These are phyloP conservation scores for Linurgus olivaceus DNA, from an alignment of 2,797 vertebrate genomes.

Conservation along the genomic window DNA sequence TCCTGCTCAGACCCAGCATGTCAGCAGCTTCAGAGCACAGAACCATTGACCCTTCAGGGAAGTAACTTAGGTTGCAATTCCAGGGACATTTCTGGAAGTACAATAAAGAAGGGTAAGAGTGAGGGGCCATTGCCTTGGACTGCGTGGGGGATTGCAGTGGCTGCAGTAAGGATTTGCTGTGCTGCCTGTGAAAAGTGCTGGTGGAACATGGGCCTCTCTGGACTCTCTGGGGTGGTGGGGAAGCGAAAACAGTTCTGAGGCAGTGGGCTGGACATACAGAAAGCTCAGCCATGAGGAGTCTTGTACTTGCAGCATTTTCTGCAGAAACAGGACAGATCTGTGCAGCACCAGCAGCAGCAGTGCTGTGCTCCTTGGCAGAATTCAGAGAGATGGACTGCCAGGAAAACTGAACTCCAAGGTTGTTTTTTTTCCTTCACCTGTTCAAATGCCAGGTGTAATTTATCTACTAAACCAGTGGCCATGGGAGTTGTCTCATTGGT, in stretches of 20 bases:
- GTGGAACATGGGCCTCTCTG: background rate
- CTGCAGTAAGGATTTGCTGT: background rate
- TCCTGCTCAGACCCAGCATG: background rate
- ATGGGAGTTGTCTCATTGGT: background rate
- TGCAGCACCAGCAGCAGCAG: background rate
- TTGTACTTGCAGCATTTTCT: background rate
- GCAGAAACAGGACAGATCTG: background rate
- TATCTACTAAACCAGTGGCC: background rate
- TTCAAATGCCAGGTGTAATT: background rate
- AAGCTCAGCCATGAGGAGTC: background rate
- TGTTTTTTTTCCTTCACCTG: background rate
- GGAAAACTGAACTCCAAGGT: background rate
- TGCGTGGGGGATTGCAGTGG: background rate
- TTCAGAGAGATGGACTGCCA: background rate
- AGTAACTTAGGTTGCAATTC: background rate
- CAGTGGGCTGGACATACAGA: background rate
- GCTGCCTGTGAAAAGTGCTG: background rate
- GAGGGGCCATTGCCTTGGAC: background rate
- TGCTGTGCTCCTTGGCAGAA: background rate
- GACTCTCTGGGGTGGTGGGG: background rate
- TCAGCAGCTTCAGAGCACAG: background rate
- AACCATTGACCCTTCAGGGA: background rate
- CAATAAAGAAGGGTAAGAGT: rapidly evolving
- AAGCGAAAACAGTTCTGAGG: background rate
- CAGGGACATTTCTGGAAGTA: rapidly evolving